A percentile compares a stretch with the other conserved stretches of the same genome.
Evolutionary conservation across 1,140 invertebrate species (phyloP).

Genomic region (Ips nitidus): DNA sequence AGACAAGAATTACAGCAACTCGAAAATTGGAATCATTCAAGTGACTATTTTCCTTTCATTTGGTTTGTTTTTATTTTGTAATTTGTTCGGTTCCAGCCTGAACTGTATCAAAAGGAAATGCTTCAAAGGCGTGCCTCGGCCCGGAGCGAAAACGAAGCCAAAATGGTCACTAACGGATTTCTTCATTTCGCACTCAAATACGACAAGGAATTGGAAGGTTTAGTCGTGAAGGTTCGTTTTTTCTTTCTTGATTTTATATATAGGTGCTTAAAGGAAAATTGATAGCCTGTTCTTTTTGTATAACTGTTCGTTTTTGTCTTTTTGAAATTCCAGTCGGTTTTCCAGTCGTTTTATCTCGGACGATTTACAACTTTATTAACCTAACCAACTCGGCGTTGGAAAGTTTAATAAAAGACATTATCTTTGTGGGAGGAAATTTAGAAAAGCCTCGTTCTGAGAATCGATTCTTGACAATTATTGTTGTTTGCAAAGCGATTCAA

Average conservation of each 20-base stretch:
- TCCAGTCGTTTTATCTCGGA: too few species aligned
- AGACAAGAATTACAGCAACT: conserved; percentile 30
- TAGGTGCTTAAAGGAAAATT: too few species aligned
- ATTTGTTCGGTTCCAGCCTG: conserved; percentile 58
- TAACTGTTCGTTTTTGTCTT: conserved; percentile 4
- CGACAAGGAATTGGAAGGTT: conserved; percentile 72
- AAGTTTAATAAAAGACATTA: too few species aligned
- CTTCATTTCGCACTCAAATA: conserved; percentile 77
- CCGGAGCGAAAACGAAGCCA: conserved; percentile 66
- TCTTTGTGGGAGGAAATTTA: too few species aligned
- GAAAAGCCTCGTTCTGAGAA: too few species aligned
- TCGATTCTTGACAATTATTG: too few species aligned
- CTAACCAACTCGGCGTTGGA: too few species aligned
- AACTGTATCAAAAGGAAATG: conserved; percentile 76
- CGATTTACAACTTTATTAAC: too few species aligned
- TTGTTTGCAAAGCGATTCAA: too few species aligned
- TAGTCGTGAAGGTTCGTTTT: conserved; percentile 67
- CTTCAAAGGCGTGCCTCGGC: conserved; percentile 68
- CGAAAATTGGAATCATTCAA: conserved; percentile 37
- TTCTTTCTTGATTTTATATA: too few species aligned
- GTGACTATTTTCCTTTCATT: conserved; percentile 19
- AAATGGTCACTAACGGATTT: conserved; percentile 75
- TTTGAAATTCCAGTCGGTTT: neutral
- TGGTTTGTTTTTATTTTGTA: neutral
- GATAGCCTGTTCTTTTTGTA: conserved; percentile 39